Conservation (phyloP, 2,797 vertebrate genomes). For the Sciurus vulgaris region DNA sequence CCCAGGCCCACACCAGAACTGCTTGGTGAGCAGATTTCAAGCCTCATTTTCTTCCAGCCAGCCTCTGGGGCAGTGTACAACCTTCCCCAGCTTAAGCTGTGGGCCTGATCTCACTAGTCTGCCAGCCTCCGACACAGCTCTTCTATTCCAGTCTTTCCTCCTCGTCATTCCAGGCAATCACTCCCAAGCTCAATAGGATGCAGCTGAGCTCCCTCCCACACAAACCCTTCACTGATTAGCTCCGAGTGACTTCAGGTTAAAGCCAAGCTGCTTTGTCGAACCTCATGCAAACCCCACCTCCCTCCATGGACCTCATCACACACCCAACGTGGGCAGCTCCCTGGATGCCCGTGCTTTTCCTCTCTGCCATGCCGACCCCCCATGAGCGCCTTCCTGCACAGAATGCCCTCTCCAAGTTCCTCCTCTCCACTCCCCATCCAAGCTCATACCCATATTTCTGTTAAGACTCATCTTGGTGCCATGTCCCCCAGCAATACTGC, state of each 20-base stretch:
- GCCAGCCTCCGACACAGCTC: not conserved
- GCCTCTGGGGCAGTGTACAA: not conserved
- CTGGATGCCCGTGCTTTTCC: fast-evolving
- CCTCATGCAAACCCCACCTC: not conserved
- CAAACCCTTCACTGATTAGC: not conserved
- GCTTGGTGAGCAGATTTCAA: not conserved
- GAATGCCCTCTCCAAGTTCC: not conserved
- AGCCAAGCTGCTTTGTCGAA: not conserved
- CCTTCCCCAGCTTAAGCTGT: no score
- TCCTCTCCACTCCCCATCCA: not conserved
- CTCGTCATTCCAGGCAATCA: not conserved
- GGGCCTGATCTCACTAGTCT: not conserved
- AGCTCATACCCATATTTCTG: not conserved
- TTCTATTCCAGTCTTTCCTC: not conserved
- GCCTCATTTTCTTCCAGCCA: not conserved
- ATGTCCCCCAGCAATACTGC: not conserved
- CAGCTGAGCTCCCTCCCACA: not conserved
- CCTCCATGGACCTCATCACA: not conserved
- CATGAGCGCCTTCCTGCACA: fast-evolving
- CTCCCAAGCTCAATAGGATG: not conserved
- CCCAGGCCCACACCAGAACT: not conserved
- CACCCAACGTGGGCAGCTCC: fast-evolving
- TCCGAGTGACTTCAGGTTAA: not conserved
- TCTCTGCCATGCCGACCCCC: not conserved
- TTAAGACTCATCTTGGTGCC: not conserved